phyloP scores from a whole-genome alignment of 37 sponge, comb jelly and placozoan genomes.

The Amphimedon queenslandica region DNA sequence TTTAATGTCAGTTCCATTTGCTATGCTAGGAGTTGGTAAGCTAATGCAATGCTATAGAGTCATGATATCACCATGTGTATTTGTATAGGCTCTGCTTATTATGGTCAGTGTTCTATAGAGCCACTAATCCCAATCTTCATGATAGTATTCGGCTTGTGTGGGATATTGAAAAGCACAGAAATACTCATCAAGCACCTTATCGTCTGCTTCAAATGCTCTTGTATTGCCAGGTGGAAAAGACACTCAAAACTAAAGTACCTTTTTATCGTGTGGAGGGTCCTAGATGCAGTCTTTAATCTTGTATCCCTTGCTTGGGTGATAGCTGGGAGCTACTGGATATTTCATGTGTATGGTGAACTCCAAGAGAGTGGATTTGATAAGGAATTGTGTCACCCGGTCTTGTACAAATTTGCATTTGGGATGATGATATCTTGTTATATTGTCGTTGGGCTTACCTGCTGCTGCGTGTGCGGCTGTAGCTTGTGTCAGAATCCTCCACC shows the following conservation, averaged over 20 bases:
- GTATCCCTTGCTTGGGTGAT: conserved; percentile 53
- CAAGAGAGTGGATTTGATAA: neutral
- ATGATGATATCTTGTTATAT: conserved; percentile 55
- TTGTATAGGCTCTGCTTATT: conserved; percentile 3
- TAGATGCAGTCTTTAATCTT: conserved; percentile 47
- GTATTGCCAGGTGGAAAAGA: neutral
- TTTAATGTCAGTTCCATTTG: neutral
- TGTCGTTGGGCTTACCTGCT: conserved; percentile 22
- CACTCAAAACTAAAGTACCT: conserved; percentile 1
- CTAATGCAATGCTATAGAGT: neutral
- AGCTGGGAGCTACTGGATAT: conserved; percentile 63
- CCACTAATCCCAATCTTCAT: conserved; percentile 55
- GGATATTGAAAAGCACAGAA: conserved; percentile 47
- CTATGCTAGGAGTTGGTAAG: conserved; percentile 6
- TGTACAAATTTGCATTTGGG: conserved; percentile 73
- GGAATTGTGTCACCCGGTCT: conserved; percentile 26
- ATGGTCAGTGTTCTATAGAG: conserved; percentile 36
- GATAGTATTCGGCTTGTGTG: conserved; percentile 35
- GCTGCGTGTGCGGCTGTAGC: conserved; percentile 45
- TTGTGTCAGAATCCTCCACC: conserved; percentile 2
- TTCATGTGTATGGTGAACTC: conserved; percentile 40
- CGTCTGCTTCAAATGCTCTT: neutral
- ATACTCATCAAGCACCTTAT: conserved; percentile 24
- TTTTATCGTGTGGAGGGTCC: conserved; percentile 16
- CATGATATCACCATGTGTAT: neutral